Evolutionary conservation across 30 jellyfish, hydroid and myxozoan genomes (phyloP).

Genomic region (Aurelia aurita complex sp. Pacific): DNA sequence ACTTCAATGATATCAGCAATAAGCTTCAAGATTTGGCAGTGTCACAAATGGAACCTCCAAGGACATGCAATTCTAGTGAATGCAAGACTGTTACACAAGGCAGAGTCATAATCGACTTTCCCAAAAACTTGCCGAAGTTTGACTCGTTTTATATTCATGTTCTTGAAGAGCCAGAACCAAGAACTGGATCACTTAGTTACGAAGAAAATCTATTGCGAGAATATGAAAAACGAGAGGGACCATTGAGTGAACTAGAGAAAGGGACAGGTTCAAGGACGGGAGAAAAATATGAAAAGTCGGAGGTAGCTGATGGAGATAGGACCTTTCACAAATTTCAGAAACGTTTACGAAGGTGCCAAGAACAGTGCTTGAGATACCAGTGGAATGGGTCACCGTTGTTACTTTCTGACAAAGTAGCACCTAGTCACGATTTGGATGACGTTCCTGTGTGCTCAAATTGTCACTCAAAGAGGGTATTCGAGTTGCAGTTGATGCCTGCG

Average conservation of each 20-base stretch:
- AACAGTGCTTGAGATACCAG: conserved; percentile 82
- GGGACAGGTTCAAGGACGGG: neutral
- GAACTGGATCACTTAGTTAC: neutral
- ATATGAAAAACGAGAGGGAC: conserved; percentile 50
- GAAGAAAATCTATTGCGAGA: conserved; percentile 19
- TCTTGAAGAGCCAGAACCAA: conserved; percentile 24
- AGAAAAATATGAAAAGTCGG: conserved; percentile 68
- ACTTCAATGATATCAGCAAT: neutral
- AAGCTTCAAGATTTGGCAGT: neutral
- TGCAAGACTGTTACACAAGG: no score
- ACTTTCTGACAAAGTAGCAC: conserved; percentile 47
- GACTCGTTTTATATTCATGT: conserved; percentile 26
- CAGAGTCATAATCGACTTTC: neutral
- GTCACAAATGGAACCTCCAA: neutral
- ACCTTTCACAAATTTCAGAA: conserved; percentile 67
- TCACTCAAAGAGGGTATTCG: conserved; percentile 68
- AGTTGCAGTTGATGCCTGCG: conserved; percentile 90
- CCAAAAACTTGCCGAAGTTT: conserved; percentile 14
- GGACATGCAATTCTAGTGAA: no score
- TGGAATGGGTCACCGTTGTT: conserved; percentile 54
- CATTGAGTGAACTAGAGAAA: neutral
- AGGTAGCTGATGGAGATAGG: conserved; percentile 72
- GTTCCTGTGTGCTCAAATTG: conserved; percentile 73
- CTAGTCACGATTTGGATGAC: conserved; percentile 15
- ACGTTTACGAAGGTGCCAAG: conserved; percentile 35